These are phyloP conservation scores for Heliconius hermathena DNA, from an alignment of 1,140 invertebrate genomes.

Conservation along the genomic window DNA sequence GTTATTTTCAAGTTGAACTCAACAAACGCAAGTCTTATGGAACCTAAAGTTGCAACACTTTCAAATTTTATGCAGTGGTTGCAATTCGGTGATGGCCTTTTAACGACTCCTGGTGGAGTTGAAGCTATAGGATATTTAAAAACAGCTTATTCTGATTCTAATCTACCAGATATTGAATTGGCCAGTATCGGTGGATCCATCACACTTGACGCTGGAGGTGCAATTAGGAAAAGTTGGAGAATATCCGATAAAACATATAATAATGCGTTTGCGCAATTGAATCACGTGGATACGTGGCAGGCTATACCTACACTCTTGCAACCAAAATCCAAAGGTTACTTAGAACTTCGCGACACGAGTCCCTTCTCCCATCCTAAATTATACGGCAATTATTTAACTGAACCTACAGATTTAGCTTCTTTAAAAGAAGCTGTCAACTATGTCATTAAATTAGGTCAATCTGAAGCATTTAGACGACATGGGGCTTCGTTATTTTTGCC, in stretches of 20 bases:
- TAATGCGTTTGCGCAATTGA: slow-evolving; percentile 55
- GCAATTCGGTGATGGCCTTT: slow-evolving; percentile 79
- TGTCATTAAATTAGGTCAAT: slow-evolving; percentile 83
- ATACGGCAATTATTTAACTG: slow-evolving; percentile 88
- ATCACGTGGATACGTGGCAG: slow-evolving; percentile 84
- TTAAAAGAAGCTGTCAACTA: slow-evolving; percentile 87
- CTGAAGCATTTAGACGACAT: slow-evolving; percentile 84
- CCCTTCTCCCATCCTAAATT: slow-evolving; percentile 89
- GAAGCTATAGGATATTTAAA: slow-evolving; percentile 83
- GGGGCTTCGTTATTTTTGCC: slow-evolving; percentile 80
- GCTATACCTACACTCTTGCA: slow-evolving; percentile 88
- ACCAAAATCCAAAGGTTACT: slow-evolving; percentile 87
- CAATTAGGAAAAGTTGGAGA: slow-evolving; percentile 65
- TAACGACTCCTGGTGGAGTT: slow-evolving; percentile 78
- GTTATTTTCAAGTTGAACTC: slow-evolving; percentile 83
- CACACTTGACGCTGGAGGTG: slow-evolving; percentile 66
- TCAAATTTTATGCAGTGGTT: slow-evolving; percentile 81
- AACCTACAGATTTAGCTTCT: slow-evolving; percentile 85
- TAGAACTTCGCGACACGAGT: slow-evolving; percentile 87
- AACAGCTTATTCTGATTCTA: slow-evolving; percentile 73
- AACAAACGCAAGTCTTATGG: slow-evolving; percentile 76
- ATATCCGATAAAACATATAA: slow-evolving; percentile 63
- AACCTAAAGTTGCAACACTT: slow-evolving; percentile 79
- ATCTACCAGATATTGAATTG: slow-evolving; percentile 82
- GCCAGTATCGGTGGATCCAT: slow-evolving; percentile 78